Evolutionary conservation across 2,888 invertebrate genomes (phyloP).

Genomic region (Belgica antarctica): DNA sequence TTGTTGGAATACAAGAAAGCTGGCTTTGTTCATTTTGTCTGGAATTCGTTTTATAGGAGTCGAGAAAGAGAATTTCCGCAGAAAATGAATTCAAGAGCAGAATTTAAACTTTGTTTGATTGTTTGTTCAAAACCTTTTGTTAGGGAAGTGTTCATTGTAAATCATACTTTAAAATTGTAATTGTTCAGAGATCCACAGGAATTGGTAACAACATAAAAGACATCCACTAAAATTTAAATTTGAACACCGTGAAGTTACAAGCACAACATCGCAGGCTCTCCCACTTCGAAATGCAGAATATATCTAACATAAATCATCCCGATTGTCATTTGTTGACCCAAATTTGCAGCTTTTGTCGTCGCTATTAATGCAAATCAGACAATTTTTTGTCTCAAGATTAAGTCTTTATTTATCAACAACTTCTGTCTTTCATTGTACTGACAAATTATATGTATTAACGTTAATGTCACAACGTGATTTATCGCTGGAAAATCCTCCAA

Average conservation of each 20-base stretch:
- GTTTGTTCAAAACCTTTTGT: neutral
- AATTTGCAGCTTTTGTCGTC: slow-evolving; percentile 21
- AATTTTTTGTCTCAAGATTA: slow-evolving; percentile 17
- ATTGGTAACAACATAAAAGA: too few relatives aligned
- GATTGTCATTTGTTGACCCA: slow-evolving; percentile 25
- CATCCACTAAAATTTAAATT: too few relatives aligned
- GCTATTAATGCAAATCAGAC: slow-evolving; percentile 36
- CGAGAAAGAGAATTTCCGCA: neutral
- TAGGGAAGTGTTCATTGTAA: neutral
- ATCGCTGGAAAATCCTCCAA: neutral
- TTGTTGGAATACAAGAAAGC: slow-evolving; percentile 26
- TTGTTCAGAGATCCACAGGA: too few relatives aligned
- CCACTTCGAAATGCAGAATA: neutral
- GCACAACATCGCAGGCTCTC: too few relatives aligned
- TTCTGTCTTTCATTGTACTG: neutral
- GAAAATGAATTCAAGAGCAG: too few relatives aligned
- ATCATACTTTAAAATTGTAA: too few relatives aligned
- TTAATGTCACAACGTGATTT: slow-evolving; percentile 29
- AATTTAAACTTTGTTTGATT: slow-evolving; percentile 1
- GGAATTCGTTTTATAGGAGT: neutral
- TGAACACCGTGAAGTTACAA: too few relatives aligned
- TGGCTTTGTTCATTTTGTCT: slow-evolving; percentile 22
- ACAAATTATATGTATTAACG: slow-evolving; percentile 11
- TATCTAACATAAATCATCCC: slow-evolving; percentile 32
- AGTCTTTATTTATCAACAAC: slow-evolving; percentile 11